Base-by-base conservation (phyloP, 2,797 vertebrate species). In the Acestrorhynchus altus region DNA sequence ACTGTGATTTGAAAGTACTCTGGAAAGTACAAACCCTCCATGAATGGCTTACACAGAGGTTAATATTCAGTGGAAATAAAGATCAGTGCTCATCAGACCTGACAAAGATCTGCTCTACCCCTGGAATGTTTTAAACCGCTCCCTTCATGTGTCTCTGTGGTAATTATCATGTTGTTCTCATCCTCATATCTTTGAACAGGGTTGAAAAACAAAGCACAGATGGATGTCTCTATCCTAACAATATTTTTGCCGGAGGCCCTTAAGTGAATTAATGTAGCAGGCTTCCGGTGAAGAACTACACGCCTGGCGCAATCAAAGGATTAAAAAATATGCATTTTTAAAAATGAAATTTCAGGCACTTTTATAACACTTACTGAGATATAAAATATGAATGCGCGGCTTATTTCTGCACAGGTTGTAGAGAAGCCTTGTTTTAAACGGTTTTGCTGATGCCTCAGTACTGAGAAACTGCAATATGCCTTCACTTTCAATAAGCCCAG, bases 231-330 rank as follows among this genome's bases (percentile, higher is more conserved):
- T 20, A 79, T 81, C 71, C 47, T 81, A 76, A 54, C 40, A 74
- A 67, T 72, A 76, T 76, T 78, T n/a, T 69, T 64, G 72, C 84
- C 72, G 9, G 44, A 73, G 78, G 80, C 78, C 57, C 65, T 81
- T 81, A 80, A 80, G 65, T 81, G 75, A 82, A 81, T 86, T 72
- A 83, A 79, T 81, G 80, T 81, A 82, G 72, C 78, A 65, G 72
- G 78, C 67, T 82, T 82, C 76, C 61, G 54, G 68, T 69, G 60
- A 54, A 59, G 57, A 80, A 42, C 54, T 75, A 72, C 63, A n/a
- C 42, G 56, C 61, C 81, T 73, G 5, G 66, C 78, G 71, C 67
- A 80, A 75, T 75, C 79, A 77, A 61, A 75, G 61, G 67, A 74
- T 81, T 78, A 72, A 35, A 74, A 35, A 81, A 80, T 74, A 64